Evolutionary conservation across 2,113 vertebrate species (phyloP).

Genomic region (Solea solea): DNA sequence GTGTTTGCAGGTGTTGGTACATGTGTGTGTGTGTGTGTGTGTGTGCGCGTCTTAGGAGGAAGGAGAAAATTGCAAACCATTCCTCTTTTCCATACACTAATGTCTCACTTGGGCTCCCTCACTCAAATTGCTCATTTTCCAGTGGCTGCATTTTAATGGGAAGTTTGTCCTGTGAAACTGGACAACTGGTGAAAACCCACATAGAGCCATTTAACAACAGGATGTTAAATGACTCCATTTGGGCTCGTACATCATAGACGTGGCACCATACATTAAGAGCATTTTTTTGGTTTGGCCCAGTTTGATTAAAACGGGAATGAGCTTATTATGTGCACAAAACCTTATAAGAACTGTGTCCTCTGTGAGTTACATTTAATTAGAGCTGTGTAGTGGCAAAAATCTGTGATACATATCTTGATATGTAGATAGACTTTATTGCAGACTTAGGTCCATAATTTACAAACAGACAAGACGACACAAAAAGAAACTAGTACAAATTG

Average conservation of each 20-base stretch:
- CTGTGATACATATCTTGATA: no score
- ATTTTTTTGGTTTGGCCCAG: slow-evolving; percentile 6
- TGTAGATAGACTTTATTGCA: no score
- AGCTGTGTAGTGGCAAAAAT: no score
- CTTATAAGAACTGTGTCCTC: not conserved
- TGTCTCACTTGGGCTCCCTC: slow-evolving; percentile 72
- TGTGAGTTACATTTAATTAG: not conserved
- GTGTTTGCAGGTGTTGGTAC: slow-evolving; percentile 18
- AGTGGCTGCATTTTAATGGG: slow-evolving; percentile 74
- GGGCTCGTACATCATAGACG: slow-evolving; percentile 27
- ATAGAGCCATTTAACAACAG: slow-evolving; percentile 47
- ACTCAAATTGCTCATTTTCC: slow-evolving; percentile 77
- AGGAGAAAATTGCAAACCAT: slow-evolving; percentile 64
- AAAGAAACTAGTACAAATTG: no score
- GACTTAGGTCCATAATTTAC: no score
- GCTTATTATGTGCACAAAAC: no score
- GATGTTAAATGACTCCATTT: slow-evolving; percentile 9
- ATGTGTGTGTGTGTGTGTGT: not conserved
- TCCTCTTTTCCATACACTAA: slow-evolving; percentile 57
- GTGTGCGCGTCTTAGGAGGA: slow-evolving; percentile 14
- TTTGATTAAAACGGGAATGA: no score
- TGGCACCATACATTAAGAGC: slow-evolving; percentile 9
- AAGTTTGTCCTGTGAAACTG: slow-evolving; percentile 55
- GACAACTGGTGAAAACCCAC: slow-evolving; percentile 51
- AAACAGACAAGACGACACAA: no score